Evolutionary conservation across 1,140 invertebrate genomes (phyloP).

Genomic region (Drosophila lini): DNA sequence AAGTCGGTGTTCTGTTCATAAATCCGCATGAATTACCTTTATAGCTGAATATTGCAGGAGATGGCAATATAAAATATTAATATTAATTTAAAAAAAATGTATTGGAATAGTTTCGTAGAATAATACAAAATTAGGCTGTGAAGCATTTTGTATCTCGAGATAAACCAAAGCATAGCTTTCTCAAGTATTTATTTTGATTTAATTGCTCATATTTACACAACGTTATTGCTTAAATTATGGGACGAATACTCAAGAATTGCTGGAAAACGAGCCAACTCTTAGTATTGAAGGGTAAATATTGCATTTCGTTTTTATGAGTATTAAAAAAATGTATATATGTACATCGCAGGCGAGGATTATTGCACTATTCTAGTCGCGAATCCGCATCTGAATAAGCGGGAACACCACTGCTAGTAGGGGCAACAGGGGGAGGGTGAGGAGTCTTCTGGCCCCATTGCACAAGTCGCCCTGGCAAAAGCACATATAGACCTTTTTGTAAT

Average conservation of each 20-base stretch:
- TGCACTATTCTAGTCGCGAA: constrained; percentile 5
- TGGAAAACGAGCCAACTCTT: not conserved
- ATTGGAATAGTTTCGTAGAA: not conserved
- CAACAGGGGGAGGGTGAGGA: not conserved
- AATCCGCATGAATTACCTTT: too few species aligned
- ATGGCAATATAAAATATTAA: too few species aligned
- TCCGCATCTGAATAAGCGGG: not conserved
- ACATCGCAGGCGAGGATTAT: constrained; percentile 13
- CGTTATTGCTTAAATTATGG: not conserved
- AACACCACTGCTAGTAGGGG: constrained; percentile 1
- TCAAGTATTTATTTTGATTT: constrained; percentile 6
- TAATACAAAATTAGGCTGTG: not conserved
- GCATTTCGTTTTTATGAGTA: constrained; percentile 24
- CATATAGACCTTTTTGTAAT: constrained; percentile 93
- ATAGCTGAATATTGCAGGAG: too few species aligned
- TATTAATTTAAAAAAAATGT: too few species aligned
- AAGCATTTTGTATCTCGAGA: not conserved
- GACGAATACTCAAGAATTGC: not conserved
- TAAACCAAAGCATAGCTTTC: not conserved
- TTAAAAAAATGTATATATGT: constrained; percentile 20
- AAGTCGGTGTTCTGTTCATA: too few species aligned
- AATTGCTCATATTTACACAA: constrained; percentile 9
- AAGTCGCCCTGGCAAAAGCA: constrained; percentile 96
- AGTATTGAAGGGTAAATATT: not conserved
- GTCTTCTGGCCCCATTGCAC: constrained; percentile 87